phyloP scores from a whole-genome alignment of 1,140 invertebrate species.

The Cotesia typhae region DNA sequence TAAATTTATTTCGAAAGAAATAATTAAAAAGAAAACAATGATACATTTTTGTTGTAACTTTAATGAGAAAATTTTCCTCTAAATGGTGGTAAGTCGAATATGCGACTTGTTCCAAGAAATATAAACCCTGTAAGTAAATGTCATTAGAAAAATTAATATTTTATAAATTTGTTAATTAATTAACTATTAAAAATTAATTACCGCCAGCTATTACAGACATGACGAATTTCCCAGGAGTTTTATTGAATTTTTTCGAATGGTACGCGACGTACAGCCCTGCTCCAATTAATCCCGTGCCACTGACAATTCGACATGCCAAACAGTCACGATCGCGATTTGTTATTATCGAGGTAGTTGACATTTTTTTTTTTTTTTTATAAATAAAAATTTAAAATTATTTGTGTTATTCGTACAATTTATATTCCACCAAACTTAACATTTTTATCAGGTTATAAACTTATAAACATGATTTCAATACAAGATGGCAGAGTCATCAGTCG shows the following conservation, averaged over 20 bases:
- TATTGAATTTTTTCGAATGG: slow-evolving; percentile 53
- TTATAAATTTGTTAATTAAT: slow-evolving; percentile 13
- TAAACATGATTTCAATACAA: neutral
- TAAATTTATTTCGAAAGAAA: slow-evolving; percentile 9
- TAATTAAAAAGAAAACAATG: neutral
- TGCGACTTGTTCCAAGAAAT: slow-evolving; percentile 50
- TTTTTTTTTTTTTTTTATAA: slow-evolving; percentile 9
- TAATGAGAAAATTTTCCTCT: slow-evolving; percentile 11
- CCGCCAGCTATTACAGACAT: slow-evolving; percentile 52
- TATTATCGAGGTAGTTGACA: slow-evolving; percentile 22
- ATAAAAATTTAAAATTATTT: neutral
- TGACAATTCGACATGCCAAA: slow-evolving; percentile 56
- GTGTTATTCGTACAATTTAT: too few relatives aligned
- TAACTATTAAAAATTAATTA: slow-evolving; percentile 40
- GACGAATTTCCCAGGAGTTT: slow-evolving; percentile 44
- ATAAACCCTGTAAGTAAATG: slow-evolving; percentile 47
- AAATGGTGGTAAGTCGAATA: slow-evolving; percentile 56
- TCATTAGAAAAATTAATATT: slow-evolving; percentile 8
- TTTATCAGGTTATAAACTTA: too few relatives aligned
- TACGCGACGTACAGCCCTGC: slow-evolving; percentile 58
- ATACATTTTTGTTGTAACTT: neutral
- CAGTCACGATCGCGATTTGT: slow-evolving; percentile 56
- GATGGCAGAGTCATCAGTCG: neutral
- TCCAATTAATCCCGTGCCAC: slow-evolving; percentile 58
- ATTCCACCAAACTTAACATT: too few relatives aligned